Percentiles rank a stretch among this genome's conserved stretches.
phyloP scores from a whole-genome alignment of 2,888 invertebrate genomes.

The Bembecia ichneumoniformis region DNA sequence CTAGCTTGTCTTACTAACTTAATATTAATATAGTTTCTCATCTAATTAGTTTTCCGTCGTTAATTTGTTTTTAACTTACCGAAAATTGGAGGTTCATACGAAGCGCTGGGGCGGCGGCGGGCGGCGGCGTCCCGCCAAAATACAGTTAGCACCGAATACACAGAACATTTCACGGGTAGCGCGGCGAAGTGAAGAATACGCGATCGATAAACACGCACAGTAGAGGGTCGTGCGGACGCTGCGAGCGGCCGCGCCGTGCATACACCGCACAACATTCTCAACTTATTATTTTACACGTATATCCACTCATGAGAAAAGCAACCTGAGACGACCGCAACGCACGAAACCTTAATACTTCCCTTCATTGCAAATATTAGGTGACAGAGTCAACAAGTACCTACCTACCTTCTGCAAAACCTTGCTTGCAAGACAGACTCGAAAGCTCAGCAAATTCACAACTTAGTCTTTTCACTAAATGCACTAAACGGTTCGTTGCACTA shows the following conservation, averaged over 20 bases:
- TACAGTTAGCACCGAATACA: slow-evolving; percentile 50
- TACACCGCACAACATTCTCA: slow-evolving; percentile 59
- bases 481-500: no score
- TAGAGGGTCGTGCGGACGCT: slow-evolving; percentile 32
- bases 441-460: no score
- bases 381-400: slow-evolving; percentile 53
- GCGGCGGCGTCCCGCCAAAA: slow-evolving; percentile 54
- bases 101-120: slow-evolving; percentile 12
- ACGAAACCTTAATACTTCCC: slow-evolving; percentile 73
- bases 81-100: slow-evolving; percentile 26
- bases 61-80: slow-evolving; percentile 28
- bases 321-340: slow-evolving; percentile 70
- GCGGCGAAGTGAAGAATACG: slow-evolving; percentile 26
- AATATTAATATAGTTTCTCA: no score
- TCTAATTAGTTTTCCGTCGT: no score
- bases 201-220: slow-evolving; percentile 62
- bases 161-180: slow-evolving; percentile 48
- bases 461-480: no score
- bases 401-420: slow-evolving; percentile 40
- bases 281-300: slow-evolving; percentile 70
- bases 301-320: slow-evolving; percentile 73
- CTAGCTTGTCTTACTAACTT: no score
- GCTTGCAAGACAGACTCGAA: no score
- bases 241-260: slow-evolving; percentile 40
- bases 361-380: slow-evolving; percentile 69